Evolutionary conservation across 30 jellyfish, hydroid and myxozoan genomes (phyloP).

Genomic region (Mastigias papua): DNA sequence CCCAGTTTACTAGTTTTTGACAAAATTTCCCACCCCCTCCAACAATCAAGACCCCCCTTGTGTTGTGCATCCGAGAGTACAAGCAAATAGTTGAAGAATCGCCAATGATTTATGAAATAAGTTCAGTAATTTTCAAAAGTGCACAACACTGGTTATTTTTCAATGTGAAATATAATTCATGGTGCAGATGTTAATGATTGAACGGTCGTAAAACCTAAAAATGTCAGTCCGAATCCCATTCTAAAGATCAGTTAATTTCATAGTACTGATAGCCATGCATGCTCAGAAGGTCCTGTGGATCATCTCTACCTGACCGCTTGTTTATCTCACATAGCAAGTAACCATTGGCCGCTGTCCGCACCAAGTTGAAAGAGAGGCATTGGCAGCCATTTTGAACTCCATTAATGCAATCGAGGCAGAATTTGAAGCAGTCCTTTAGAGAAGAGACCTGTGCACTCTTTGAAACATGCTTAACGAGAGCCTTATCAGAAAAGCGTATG

Average conservation of each 20-base stretch:
- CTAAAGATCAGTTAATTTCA: neutral
- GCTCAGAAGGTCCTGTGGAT: neutral
- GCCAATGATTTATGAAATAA: too few relatives aligned
- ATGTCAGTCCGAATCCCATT: too few relatives aligned
- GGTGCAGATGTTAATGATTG: too few relatives aligned
- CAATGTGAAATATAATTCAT: too few relatives aligned
- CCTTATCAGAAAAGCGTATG: neutral
- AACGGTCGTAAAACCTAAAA: too few relatives aligned
- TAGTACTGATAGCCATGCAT: conserved; percentile 11
- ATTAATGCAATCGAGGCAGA: neutral
- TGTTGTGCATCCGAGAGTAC: too few relatives aligned
- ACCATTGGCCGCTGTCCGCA: neutral
- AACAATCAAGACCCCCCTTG: too few relatives aligned
- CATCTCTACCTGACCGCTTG: neutral
- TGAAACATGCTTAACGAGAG: neutral
- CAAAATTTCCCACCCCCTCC: too few relatives aligned
- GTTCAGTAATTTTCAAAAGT: too few relatives aligned
- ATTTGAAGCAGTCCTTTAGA: neutral
- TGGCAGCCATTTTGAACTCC: conserved; percentile 1
- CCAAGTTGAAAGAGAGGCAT: conserved; percentile 6
- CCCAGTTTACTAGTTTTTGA: too few relatives aligned
- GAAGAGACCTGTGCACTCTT: neutral
- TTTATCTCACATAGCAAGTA: neutral
- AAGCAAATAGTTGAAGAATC: too few relatives aligned
- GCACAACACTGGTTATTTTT: too few relatives aligned